These are phyloP conservation scores for Uria lomvia DNA, from an alignment of 2,113 vertebrate species.

Conservation along the genomic window DNA sequence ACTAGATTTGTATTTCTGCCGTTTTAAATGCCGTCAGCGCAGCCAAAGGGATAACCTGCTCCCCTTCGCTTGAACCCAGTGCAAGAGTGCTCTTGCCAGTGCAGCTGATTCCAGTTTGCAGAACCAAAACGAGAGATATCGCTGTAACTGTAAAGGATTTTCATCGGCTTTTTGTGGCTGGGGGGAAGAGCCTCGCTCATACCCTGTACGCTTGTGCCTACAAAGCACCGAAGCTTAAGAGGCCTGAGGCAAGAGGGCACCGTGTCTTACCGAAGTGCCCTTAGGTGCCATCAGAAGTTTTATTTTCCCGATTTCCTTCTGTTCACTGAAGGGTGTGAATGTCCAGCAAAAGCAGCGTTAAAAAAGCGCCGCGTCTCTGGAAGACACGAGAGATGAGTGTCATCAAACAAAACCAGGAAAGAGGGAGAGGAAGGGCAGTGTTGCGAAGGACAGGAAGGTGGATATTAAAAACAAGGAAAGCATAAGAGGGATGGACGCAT, in stretches of 20 bases:
- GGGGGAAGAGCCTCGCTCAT: accelerated
- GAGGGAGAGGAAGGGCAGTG: constrained; percentile 43
- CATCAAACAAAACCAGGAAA: constrained; percentile 43
- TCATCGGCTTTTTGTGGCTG: background rate
- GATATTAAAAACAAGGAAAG: constrained; percentile 14
- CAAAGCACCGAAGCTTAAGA: background rate
- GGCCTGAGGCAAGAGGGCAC: background rate
- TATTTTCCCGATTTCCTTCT: background rate
- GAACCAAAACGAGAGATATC: background rate
- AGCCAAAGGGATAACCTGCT: background rate
- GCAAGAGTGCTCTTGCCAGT: background rate
- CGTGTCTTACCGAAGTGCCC: accelerated
- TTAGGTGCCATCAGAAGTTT: background rate
- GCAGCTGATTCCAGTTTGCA: background rate
- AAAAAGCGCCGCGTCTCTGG: background rate
- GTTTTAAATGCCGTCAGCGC: accelerated
- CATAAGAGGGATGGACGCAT: background rate
- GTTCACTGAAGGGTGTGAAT: background rate
- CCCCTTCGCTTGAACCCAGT: background rate
- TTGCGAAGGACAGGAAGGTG: constrained; percentile 28
- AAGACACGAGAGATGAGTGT: background rate
- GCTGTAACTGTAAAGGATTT: background rate
- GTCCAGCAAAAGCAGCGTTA: background rate
- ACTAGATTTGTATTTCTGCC: accelerated
- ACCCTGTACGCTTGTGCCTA: accelerated